phyloP scores from a whole-genome alignment of 2,888 invertebrate species.

The Eulithis testata region DNA sequence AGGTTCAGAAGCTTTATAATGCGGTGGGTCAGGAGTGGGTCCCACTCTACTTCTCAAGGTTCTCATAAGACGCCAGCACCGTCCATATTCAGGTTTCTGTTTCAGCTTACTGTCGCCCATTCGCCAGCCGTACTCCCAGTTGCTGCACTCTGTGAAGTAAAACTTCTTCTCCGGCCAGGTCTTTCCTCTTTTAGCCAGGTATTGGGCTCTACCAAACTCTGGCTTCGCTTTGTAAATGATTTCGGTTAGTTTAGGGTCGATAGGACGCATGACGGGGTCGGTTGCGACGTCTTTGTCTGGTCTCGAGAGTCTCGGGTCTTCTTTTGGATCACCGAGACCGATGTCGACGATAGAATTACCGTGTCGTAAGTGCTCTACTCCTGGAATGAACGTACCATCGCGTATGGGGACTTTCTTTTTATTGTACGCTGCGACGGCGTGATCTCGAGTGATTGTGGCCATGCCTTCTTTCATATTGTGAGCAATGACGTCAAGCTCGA shows the following conservation, averaged over 20 bases:
- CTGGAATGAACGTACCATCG: constrained; percentile 53
- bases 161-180: constrained; percentile 56
- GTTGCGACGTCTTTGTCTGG: constrained; percentile 48
- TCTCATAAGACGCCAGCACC: constrained; percentile 57
- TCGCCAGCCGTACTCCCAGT: constrained; percentile 62
- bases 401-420: constrained; percentile 50
- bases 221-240: constrained; percentile 56
- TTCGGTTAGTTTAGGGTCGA: constrained; percentile 49
- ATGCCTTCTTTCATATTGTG: constrained; percentile 57
- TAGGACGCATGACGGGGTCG: constrained; percentile 62
- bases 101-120: constrained; percentile 51
- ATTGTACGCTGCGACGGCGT: constrained; percentile 50
- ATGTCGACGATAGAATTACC: constrained; percentile 56
- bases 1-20: constrained; percentile 52
- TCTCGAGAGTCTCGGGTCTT: constrained; percentile 54
- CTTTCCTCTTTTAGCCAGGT: constrained; percentile 50
- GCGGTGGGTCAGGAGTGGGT: constrained; percentile 56
- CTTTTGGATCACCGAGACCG: constrained; percentile 55
- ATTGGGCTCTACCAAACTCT: constrained; percentile 52
- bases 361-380: constrained; percentile 49
- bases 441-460: constrained; percentile 56
- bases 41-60: constrained; percentile 54
- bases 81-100: constrained; percentile 46
- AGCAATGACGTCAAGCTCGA: constrained; percentile 56
- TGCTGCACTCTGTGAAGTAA: constrained; percentile 56